phyloP scores from a whole-genome alignment of 2,113 vertebrate species.

The Lepus timidus region DNA sequence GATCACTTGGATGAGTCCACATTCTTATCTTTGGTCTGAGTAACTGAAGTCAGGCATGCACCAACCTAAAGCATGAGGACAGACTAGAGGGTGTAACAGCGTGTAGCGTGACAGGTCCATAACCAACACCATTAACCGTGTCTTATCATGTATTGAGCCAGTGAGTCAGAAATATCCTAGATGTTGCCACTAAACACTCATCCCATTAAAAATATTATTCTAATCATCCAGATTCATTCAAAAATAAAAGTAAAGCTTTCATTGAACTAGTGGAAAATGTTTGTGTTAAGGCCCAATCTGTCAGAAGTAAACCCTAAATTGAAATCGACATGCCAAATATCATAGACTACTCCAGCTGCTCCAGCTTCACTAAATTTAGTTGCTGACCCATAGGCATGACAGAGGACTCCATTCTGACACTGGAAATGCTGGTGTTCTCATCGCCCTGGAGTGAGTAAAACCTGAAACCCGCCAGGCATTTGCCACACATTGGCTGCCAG shows the following conservation, averaged over 20 bases:
- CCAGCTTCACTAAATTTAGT: not conserved
- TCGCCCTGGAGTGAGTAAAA: not conserved
- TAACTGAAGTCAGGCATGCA: not conserved
- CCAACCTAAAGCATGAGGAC: not conserved
- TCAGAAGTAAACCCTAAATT: not conserved
- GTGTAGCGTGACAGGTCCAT: not conserved
- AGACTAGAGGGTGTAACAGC: not conserved
- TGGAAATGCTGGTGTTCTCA: not conserved
- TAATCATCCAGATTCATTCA: not conserved
- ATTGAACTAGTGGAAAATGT: not conserved
- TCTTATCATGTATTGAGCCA: not conserved
- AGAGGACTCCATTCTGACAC: not conserved
- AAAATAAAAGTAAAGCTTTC: not conserved
- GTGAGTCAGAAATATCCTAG: not conserved
- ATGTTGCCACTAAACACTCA: not conserved
- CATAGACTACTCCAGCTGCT: not conserved
- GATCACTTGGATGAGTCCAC: not conserved
- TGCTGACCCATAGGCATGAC: accelerated
- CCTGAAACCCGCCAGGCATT: slow-evolving; percentile 56
- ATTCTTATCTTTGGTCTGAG: not conserved
- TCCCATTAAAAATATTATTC: not conserved
- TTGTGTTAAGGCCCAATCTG: not conserved
- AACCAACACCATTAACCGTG: not conserved
- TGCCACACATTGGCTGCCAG: slow-evolving; percentile 31
- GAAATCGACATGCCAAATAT: not conserved